Conservation (phyloP, 1,140 invertebrate genomes). For the Eriocheir sinensis region DNA sequence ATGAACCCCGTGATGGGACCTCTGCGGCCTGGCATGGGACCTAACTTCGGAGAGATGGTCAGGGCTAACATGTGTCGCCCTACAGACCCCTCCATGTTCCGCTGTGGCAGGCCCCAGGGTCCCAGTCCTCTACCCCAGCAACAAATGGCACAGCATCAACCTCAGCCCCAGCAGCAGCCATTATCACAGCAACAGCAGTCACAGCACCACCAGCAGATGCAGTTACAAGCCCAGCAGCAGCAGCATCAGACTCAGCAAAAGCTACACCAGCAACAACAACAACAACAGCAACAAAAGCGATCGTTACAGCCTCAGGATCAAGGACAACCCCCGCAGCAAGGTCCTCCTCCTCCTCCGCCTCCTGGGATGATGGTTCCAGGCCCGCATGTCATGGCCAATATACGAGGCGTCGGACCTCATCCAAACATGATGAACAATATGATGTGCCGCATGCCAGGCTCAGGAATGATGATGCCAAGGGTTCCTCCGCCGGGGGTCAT, state of each 20-base stretch:
- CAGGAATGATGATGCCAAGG: conserved; percentile 73
- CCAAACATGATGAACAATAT: conserved; percentile 69
- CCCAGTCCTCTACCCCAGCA: conserved; percentile 60
- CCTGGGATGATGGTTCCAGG: conserved; percentile 53
- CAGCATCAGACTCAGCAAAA: conserved; percentile 38
- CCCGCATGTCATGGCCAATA: conserved; percentile 62
- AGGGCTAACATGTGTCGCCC: conserved; percentile 68
- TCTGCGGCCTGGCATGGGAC: conserved; percentile 59
- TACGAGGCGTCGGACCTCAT: conserved; percentile 63
- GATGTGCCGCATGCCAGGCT: conserved; percentile 66
- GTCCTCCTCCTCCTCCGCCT: conserved; percentile 26
- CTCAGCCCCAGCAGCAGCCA: not conserved
- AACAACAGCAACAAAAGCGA: conserved; percentile 47
- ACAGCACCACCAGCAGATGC: conserved; percentile 35
- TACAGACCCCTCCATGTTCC: conserved; percentile 68
- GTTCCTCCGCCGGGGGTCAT: conserved; percentile 60
- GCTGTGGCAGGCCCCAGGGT: conserved; percentile 63
- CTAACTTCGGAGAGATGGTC: conserved; percentile 69
- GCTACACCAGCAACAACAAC: conserved; percentile 44
- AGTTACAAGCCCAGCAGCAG: conserved; percentile 14
- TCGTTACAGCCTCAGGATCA: conserved; percentile 40
- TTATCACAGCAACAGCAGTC: not conserved
- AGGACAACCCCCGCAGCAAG: conserved; percentile 24
- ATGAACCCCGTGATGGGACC: conserved; percentile 58
- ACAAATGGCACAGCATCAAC: not conserved